Conservation (phyloP, 2,888 invertebrate genomes). For the Alsophila aescularia region DNA sequence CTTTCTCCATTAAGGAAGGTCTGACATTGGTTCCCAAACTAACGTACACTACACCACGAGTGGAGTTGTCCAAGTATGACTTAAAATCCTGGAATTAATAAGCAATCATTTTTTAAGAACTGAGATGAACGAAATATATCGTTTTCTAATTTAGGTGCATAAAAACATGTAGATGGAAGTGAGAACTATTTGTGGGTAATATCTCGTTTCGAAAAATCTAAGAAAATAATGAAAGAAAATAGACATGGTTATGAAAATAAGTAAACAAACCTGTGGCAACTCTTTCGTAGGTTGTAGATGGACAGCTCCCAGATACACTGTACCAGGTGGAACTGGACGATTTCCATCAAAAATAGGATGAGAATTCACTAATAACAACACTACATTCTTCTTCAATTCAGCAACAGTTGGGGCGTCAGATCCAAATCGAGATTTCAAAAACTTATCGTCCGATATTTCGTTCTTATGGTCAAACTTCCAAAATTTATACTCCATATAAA, state of each 20-base stretch:
- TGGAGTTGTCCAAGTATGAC: conserved; percentile 40
- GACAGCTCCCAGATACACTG: conserved; percentile 45
- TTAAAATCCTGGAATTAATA: conserved; percentile 25
- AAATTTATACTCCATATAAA: conserved; percentile 36
- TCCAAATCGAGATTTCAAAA: conserved; percentile 45
- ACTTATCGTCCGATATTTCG: conserved; percentile 34
- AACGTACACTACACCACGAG: conserved; percentile 46
- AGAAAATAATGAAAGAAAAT: no score
- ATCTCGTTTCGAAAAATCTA: no score
- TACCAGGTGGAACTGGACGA: conserved; percentile 50
- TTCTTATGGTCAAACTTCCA: conserved; percentile 15
- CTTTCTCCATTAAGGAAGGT: conserved; percentile 39
- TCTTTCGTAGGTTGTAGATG: conserved; percentile 44
- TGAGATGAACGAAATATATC: no score
- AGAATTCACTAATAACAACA: conserved; percentile 46
- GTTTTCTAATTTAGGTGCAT: no score
- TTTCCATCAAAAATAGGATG: conserved; percentile 46
- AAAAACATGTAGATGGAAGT: no score
- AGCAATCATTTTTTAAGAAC: no score
- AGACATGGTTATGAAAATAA: no score
- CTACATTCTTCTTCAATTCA: conserved; percentile 46
- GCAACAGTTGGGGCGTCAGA: conserved; percentile 37
- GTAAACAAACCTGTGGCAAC: conserved; percentile 43
- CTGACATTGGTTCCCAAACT: conserved; percentile 47
- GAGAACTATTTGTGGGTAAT: no score